These are phyloP conservation scores for Drosophila serrata DNA, from an alignment of 1,140 invertebrate species.

Conservation along the genomic window DNA sequence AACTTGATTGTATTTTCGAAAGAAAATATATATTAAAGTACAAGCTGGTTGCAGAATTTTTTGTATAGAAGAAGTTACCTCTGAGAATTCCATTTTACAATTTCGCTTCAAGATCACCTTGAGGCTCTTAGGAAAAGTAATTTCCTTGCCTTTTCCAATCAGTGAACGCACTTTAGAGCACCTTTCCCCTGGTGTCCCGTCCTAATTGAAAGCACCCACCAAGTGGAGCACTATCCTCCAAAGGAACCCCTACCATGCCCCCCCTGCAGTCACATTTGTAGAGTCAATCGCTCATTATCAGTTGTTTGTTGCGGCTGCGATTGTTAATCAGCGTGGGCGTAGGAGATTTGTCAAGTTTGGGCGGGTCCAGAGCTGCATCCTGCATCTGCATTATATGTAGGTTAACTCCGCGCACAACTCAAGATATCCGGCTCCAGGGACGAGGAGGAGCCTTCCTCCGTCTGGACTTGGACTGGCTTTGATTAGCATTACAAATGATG, in stretches of 20 bases:
- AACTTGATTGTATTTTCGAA: slow-evolving; percentile 8
- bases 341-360: slow-evolving; percentile 74
- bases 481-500: slow-evolving; percentile 84
- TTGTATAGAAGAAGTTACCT: too few species aligned
- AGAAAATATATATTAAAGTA: neutral
- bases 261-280: slow-evolving; percentile 59
- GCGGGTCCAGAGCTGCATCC: slow-evolving; percentile 14
- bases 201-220: slow-evolving; percentile 69
- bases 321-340: slow-evolving; percentile 80
- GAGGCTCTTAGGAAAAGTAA: neutral
- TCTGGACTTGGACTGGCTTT: slow-evolving; percentile 51
- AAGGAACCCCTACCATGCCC: neutral
- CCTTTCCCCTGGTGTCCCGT: slow-evolving; percentile 48
- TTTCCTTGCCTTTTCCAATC: slow-evolving; percentile 50
- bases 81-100: too few species aligned
- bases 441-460: slow-evolving; percentile 14
- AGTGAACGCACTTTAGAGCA: slow-evolving; percentile 63
- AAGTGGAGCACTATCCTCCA: slow-evolving; percentile 17
- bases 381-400: slow-evolving; percentile 80
- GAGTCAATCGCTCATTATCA: slow-evolving; percentile 79
- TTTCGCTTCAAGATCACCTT: neutral
- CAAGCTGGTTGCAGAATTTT: too few species aligned
- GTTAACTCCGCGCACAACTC: slow-evolving; percentile 80
- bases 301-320: slow-evolving; percentile 77
- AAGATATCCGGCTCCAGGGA: slow-evolving; percentile 51